phyloP scores from a whole-genome alignment of 2,113 vertebrate genomes.

The Rattus norvegicus region GRCr8 NC_086029.1:15361501-15362000 shows the following conservation, averaged over 20 bases:
- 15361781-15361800: slow-evolving; percentile 48
- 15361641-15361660: slow-evolving; percentile 33
- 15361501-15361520: slow-evolving; percentile 74
- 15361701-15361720: slow-evolving; percentile 71
- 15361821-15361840: slow-evolving; percentile 69
- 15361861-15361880: slow-evolving; percentile 65
- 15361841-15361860: slow-evolving; percentile 57
- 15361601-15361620: slow-evolving; percentile 48
- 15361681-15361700: slow-evolving; percentile 72
- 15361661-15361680: slow-evolving; percentile 71
- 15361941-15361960: background rate
- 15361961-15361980: background rate
- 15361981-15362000: background rate
- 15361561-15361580: slow-evolving; percentile 40
- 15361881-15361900: slow-evolving; percentile 34
- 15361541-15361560: slow-evolving; percentile 66
- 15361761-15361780: slow-evolving; percentile 63
- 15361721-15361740: slow-evolving; percentile 65
- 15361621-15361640: slow-evolving; percentile 62
- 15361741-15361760: slow-evolving; percentile 74
- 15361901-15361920: slow-evolving; percentile 27
- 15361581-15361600: background rate
- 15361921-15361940: slow-evolving; percentile 52
- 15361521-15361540: slow-evolving; percentile 71
- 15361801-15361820: slow-evolving; percentile 69